Evolutionary conservation across 2,888 invertebrate genomes (phyloP), one percentile per base, ranked within the genome.

Genomic region (Alloplasta piceator): DNA sequence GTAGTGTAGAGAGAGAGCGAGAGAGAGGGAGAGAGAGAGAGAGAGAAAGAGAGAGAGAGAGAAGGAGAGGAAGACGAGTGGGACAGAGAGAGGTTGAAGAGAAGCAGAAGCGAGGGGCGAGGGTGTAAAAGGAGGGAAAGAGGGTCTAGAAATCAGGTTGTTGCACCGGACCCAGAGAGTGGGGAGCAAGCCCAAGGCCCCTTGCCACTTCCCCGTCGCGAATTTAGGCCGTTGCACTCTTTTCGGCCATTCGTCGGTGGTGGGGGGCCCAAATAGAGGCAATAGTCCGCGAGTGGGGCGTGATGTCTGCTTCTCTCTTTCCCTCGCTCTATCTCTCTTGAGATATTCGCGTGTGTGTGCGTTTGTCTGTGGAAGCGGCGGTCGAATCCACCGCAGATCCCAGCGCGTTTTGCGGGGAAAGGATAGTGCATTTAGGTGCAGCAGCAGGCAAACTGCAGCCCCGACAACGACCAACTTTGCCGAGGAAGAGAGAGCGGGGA

Each of bases 141-240:
- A 87, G 88, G 87, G 87, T 91, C 91, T 92, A 92, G 92, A 92
- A 92, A 92, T 92, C 92, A 92, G 92, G 91, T 91, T 91, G 92
- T 91, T 92, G 91, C 91, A 91, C 91, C 89, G 91, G 86, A 85
- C 83, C 78, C 73, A 48, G 12, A 74, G 83, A 85, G 87, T 86
- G 86, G 87, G 87, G 88, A 74, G 86, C 80, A 84, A 87, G 87
- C 87, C 90, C 91, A 91, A 92, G 91, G 92, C 91, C 92, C 91
- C 90, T 89, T 77, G 90, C 90, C 90, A 90, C 82, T 82, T 84
- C 89, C 89, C 89, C 91, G 86, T 87, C 88, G 88, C 84, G 89
- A 91, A 92, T 92, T 92, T 92, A 92, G 92, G 92, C 91, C 92
- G 91, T 92, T 92, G 92, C 92, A 92, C 92, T 75, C 75, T 92